Base-by-base conservation (phyloP, 1,140 invertebrate genomes). In the Lepidurus apus region DNA sequence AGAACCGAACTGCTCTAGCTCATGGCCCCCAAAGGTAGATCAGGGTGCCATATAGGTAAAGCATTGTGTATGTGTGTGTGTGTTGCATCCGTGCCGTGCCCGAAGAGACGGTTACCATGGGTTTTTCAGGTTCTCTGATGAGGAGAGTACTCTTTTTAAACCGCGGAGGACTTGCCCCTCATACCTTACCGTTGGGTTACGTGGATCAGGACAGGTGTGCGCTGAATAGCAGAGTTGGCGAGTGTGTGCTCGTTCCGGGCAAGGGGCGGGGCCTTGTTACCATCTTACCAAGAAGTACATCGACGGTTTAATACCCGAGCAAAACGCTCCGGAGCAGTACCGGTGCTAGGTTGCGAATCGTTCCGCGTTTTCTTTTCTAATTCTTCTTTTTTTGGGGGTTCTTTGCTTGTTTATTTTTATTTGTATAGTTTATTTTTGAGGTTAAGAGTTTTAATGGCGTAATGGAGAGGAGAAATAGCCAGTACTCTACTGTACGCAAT, bases 201-300 rank as follows among this genome's bases (percentile, higher is more conserved):
- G 53, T 65, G 53, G 53, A 65, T n/a, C 53, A 65, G 53, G 53
- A 65, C 53, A 65, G 53, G 53, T 65, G 53, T 65, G 53, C 17
- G 53, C 53, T 65, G 17, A 65, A 65, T 65, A 65, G 53, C n/a
- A 17, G 53, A 65, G 53, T 65, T 65, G 53, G 53, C 53, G 53
- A 65, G 53, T 65, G 53, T 47, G 45, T 65, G 53, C 21, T 65
- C 53, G n/a, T 65, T 13, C 53, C 53, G 53, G 34, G 34, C 34
- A 34, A 34, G 34, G 34, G 34, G 34, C 34, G 34, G 34, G 34
- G 34, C 34, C 34, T 34, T 34, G 1, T 34, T 34, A 34, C 34
- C 34, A 34, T 34, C 34, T 34, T 34, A 34, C 34, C 34, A 2
- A 34, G 34, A 34, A 34, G 34, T 34, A 34, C 34, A 34, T 34